Conservation (phyloP, 2,113 vertebrate species). For the Podiceps cristatus region DNA sequence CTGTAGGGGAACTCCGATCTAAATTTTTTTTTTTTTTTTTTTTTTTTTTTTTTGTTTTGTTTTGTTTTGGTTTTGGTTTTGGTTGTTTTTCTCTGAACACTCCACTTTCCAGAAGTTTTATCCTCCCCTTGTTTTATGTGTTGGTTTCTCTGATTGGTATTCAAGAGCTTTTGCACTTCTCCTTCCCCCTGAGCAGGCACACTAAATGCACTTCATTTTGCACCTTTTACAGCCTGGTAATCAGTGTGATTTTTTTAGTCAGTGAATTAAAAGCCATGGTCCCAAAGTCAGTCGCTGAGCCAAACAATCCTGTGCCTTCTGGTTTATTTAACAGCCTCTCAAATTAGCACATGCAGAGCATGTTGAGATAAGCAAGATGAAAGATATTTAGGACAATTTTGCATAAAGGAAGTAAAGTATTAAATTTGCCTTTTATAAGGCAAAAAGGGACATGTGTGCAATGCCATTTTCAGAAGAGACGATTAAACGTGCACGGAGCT, state of each 20-base stretch:
- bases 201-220: not conserved
- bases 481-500: not conserved
- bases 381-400: not conserved
- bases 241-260: not conserved
- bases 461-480: not conserved
- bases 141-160: not conserved
- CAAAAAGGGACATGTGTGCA: not conserved
- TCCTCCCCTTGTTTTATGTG: not conserved
- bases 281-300: not conserved
- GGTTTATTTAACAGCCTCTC: slow-evolving; percentile 16
- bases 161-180: not conserved
- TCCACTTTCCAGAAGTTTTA: not conserved
- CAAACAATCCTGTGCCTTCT: not conserved
- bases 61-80: no score
- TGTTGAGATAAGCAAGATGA: not conserved
- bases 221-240: slow-evolving; percentile 28
- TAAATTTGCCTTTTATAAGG: not conserved
- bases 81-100: not conserved
- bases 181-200: not conserved
- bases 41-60: no score
- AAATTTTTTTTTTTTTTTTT: no score
- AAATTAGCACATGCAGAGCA: not conserved
- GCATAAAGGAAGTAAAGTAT: not conserved
- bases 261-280: slow-evolving; percentile 28
- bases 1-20: not conserved